Conservation (phyloP, 2,113 vertebrate genomes). For the Bothrops jararaca region DNA sequence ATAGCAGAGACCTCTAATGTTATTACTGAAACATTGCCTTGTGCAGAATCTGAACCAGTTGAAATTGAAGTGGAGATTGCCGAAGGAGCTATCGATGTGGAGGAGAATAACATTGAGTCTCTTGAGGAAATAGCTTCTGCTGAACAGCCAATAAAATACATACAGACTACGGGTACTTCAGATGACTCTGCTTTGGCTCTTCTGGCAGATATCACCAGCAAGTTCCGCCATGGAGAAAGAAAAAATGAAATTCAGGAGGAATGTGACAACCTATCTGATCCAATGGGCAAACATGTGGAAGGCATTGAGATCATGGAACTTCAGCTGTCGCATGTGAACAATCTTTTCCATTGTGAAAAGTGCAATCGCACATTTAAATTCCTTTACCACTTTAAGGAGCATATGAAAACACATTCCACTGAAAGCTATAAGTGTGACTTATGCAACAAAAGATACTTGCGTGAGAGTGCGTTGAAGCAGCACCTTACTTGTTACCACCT, state of each 20-base stretch:
- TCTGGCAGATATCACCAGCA: constrained; percentile 96
- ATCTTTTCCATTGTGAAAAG: constrained; percentile 93
- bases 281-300: constrained; percentile 88
- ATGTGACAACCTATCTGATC: constrained; percentile 71
- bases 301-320: constrained; percentile 94
- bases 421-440: constrained; percentile 88
- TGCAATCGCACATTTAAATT: constrained; percentile 95
- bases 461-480: constrained; percentile 95
- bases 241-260: constrained; percentile 74
- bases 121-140: constrained; percentile 77
- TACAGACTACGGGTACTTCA: constrained; percentile 76
- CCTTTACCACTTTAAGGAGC: constrained; percentile 98
- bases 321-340: constrained; percentile 95
- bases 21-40: constrained; percentile 87
- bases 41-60: constrained; percentile 79
- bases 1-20: constrained; percentile 89
- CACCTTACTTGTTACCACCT: constrained; percentile 90
- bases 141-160: constrained; percentile 77
- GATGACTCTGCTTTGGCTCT: constrained; percentile 93
- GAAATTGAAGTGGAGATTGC: constrained; percentile 89
- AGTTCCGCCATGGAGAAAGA: constrained; percentile 89
- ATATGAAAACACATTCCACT: constrained; percentile 91
- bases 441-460: constrained; percentile 91
- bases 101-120: constrained; percentile 78
- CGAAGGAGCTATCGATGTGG: constrained; percentile 81